phyloP scores from a whole-genome alignment of 64 coral and sea anemone species.

The Dendrophyllia cribrosa region DNA sequence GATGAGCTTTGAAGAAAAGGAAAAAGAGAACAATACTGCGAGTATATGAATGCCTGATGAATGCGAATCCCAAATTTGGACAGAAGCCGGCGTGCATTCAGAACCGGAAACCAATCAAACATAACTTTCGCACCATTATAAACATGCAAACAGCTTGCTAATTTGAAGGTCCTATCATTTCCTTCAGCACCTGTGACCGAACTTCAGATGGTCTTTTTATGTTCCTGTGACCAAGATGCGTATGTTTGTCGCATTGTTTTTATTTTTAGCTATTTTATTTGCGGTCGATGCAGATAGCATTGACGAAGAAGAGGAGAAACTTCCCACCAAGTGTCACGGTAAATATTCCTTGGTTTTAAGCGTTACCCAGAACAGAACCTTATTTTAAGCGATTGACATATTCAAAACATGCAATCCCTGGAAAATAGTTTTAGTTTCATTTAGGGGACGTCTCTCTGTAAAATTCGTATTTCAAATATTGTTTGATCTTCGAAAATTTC shows the following conservation, averaged over 20 bases:
- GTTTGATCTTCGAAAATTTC: no score
- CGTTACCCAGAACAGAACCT: no score
- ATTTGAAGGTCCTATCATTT: background rate
- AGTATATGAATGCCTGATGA: no score
- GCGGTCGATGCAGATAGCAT: background rate
- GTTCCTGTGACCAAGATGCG: background rate
- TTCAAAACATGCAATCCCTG: no score
- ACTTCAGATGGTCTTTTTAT: constrained; percentile 21
- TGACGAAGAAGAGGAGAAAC: constrained; percentile 66
- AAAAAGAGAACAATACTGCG: background rate
- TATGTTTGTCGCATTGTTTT: constrained; percentile 5
- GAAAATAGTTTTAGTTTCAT: no score
- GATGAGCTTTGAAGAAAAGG: background rate
- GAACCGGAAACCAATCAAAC: constrained; percentile 9
- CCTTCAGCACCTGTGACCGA: constrained; percentile 6
- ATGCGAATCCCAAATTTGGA: background rate
- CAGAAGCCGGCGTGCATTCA: background rate
- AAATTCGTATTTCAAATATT: no score
- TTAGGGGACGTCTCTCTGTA: no score
- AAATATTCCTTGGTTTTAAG: background rate
- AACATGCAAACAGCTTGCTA: background rate
- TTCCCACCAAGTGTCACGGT: constrained; percentile 78
- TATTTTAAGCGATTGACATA: no score
- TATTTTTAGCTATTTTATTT: constrained; percentile 20
- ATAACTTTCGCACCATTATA: constrained; percentile 4